Base-by-base conservation (phyloP, 2,113 vertebrate genomes). In the Caranx melampygus region DNA sequence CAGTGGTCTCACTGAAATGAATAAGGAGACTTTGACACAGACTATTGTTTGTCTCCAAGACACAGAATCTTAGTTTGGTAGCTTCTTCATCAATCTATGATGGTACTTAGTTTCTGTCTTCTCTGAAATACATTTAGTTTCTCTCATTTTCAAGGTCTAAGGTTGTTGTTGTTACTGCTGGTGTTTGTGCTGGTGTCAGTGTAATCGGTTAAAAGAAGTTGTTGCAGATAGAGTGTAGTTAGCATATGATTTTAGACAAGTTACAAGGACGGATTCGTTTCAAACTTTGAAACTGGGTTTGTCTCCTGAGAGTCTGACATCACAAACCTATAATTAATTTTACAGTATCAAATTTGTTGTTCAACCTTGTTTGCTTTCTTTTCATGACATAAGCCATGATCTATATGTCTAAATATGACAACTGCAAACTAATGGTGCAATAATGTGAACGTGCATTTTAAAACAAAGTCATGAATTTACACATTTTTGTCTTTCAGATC, bases 401-500 rank as follows among this genome's bases (percentile, higher is more conserved):
- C 35, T 37, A 3, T 37, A 37, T 37, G 5, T 37, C 62, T 35
- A 64, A 67, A 40, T 64, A 51, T 51, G 57, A 45, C 52, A 31
- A 67, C 16, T 37, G 57, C 51, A 58, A 31, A 67, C 20, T 37
- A n/a, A 61, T 78, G 10, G 12, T 11, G 14, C 1, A 0, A 7
- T 58, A n/a, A 44, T 78, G 55, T 6, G 16, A 33, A 2, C 51
- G 7, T 60, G 70, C 49, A 42, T 57, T 52, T 40, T 4, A 21
- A 77, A 64, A 18, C 5, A 59, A n/a, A 20, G 9, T 37, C 1
- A 47, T 4, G 77, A 69, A 82, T 69, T 52, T 33, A 11, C 16
- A 20, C 74, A 18, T 44, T 63, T 49, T 59, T 82, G 15, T 86
- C 37, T 92, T 93, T 75, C 95, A 98, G 97, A 93, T 96, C 92